Percentiles rank a stretch among this genome's conserved stretches.
Conservation (phyloP, 2,797 vertebrate species). For the Galagoides demidoff region DNA sequence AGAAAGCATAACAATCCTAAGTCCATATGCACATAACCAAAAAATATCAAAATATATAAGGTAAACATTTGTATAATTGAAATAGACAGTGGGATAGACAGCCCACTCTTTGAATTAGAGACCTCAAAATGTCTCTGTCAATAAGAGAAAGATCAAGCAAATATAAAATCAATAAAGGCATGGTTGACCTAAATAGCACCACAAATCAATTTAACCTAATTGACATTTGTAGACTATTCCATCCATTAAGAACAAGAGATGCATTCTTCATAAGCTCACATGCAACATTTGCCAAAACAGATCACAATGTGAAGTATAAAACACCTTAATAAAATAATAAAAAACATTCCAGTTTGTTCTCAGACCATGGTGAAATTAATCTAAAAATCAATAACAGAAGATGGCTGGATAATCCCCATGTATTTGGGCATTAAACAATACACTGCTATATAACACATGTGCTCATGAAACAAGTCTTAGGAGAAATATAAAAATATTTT, state of each 20-base stretch:
- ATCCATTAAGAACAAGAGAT: not conserved
- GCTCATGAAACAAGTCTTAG: not conserved
- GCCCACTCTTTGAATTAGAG: not conserved
- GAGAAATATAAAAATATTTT: slow-evolving; percentile 22
- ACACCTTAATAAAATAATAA: not conserved
- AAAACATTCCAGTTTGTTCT: not conserved
- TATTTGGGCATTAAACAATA: not conserved
- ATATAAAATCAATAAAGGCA: slow-evolving; percentile 48
- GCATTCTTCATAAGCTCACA: not conserved
- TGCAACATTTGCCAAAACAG: not conserved
- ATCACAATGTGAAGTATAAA: not conserved
- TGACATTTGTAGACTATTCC: slow-evolving; percentile 46
- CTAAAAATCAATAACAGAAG: not conserved
- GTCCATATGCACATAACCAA: not conserved
- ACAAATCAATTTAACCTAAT: slow-evolving; percentile 62
- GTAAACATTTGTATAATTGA: not conserved
- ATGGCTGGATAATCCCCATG: not conserved
- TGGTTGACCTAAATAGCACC: slow-evolving; percentile 14
- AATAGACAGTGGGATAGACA: not conserved
- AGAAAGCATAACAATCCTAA: not conserved
- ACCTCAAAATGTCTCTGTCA: not conserved
- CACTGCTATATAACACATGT: not conserved
- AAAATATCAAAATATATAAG: not conserved
- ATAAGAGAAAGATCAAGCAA: slow-evolving; percentile 60
- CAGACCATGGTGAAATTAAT: not conserved